Conservation (phyloP, 2,113 vertebrate genomes). For the Colius striatus region DNA sequence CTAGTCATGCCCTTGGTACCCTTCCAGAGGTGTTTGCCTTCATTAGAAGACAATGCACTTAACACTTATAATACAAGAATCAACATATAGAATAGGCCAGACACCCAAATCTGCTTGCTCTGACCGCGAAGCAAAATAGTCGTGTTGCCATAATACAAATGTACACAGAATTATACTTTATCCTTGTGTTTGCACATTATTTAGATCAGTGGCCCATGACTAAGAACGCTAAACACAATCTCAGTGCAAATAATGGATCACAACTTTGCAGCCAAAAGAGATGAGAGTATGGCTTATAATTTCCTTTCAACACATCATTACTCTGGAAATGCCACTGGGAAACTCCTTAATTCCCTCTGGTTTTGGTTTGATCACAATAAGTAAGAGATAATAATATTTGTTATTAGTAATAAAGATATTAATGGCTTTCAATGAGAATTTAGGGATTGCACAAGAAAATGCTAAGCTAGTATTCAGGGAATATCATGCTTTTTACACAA, state of each 20-base stretch:
- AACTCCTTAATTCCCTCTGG: background rate
- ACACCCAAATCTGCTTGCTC: background rate
- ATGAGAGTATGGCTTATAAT: background rate
- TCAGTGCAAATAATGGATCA: background rate
- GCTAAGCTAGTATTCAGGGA: background rate
- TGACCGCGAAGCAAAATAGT: background rate
- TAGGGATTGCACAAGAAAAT: background rate
- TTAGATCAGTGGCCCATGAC: background rate
- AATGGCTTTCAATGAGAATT: background rate
- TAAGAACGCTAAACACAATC: background rate
- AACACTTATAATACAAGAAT: background rate
- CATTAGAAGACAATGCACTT: accelerated
- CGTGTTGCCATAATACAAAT: accelerated
- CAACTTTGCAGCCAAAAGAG: background rate
- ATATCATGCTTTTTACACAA: background rate
- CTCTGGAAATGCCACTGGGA: background rate
- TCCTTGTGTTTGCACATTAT: background rate
- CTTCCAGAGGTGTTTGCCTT: background rate
- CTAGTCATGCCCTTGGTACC: background rate
- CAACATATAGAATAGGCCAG: background rate
- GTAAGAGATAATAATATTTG: background rate
- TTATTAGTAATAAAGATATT: background rate
- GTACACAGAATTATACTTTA: background rate
- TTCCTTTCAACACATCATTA: background rate
- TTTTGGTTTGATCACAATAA: background rate